Evolutionary conservation across 2,113 vertebrate species (phyloP), one percentile per base, ranked within the genome.

Genomic region (Climacteris rufus): DNA sequence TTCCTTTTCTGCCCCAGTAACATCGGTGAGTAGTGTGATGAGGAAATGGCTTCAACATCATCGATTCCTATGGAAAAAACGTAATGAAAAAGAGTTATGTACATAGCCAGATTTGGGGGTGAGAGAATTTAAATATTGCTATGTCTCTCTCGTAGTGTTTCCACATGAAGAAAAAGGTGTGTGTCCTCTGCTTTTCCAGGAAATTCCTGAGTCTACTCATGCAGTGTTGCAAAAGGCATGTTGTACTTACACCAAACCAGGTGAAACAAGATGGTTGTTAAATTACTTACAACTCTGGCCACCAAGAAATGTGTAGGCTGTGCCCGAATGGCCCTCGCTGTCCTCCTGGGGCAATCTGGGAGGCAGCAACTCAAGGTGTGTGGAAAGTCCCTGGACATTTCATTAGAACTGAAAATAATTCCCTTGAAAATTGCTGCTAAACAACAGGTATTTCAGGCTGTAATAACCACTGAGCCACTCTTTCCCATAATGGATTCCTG

Each of bases 311-410:
- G 35, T 42, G 20, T 9, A 54, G 13, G 18, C 33, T 79, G 24
- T 9, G 20, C 25, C 45, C 0, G 1, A 64, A 56, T 45, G 35
- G 15, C 3, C 15, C 28, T 8, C 0, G 0, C 21, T 53, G 23
- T 74, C 33, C 23, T 65, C 15, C 13, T 0, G 3, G 17, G 19
- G 11, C 1, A 3, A 20, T 21, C 30, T 71, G 45, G 20, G 15
- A 82, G 47, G 33, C 70, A 44, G 6, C 4, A 2, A 52, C 47
- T 61, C 49, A 59, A 74, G 35, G 23, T 44, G 30, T 66, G 33
- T 61, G 78, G 39, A 70, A 82, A 89, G 50, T 56, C 61, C 40
- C 53, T 72, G 15, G 35, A 60, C 5, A 1, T 69, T 91, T 82
- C 28, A 70, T 70, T 75, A 77, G 52, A 89, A 64, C 33, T 68